Evolutionary conservation across 2,113 vertebrate genomes (phyloP), one percentile per base, ranked within the genome.

Genomic region (Galemys pyrenaicus): DNA sequence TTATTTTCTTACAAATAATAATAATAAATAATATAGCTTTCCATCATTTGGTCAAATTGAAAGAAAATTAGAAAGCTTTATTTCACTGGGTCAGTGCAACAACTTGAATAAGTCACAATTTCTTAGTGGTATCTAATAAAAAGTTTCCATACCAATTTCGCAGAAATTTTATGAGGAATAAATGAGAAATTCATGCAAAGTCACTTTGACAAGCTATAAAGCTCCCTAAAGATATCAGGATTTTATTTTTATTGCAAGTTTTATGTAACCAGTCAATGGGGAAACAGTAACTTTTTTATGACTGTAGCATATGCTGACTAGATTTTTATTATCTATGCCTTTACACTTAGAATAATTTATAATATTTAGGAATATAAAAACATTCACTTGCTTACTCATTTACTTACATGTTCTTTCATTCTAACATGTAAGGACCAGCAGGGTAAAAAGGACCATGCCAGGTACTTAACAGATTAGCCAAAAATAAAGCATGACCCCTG

Each of bases 1-100:
- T 71, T 41, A 15, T 93, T 85, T 58, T 87, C 8, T 49, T 73
- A 46, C 41, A 85, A 81, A 73, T 49, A 81, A 77, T 26, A 62
- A 9, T 56, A n/a, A 83, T 68, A 28, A 70, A 80, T 24, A 89
- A 75, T 67, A 51, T 54, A 73, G 65, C 86, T 93, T 77, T 28
- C 9, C 67, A 1, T 17, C 17, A 87, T 56, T 73, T 91, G 26
- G 8, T 1, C 22, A 79, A 73, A 60, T 15, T 80, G 24, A 65
- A 94, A 60, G n/a, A 32, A 56, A 80, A 75, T 51, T 77, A 92
- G 54, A n/a, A 80, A 96, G 75, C 28, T n/a, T 74, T 20, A 73
- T 28, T 56, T 70, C 8, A 83, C 7, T 65, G 2, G 9, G 54
- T 87, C 73, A 87, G 2, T 81, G 30, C 4, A 74, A 37, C n/a